These are phyloP conservation scores for Ahaetulla prasina DNA, from an alignment of 2,113 vertebrate genomes.

Conservation along the genomic window DNA sequence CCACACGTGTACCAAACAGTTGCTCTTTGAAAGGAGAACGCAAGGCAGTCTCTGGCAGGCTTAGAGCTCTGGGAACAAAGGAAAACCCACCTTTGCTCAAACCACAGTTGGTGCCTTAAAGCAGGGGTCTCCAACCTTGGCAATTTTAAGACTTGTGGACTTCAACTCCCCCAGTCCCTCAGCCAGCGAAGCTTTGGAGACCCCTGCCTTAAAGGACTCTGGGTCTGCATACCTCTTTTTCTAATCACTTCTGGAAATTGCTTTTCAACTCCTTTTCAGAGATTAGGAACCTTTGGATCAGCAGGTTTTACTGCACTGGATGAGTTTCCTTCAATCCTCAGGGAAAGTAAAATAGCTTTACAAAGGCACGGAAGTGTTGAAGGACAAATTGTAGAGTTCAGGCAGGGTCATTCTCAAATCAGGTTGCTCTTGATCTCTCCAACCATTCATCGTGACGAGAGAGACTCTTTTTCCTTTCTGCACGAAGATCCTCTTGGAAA, in stretches of 20 bases:
- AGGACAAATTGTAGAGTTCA: neutral
- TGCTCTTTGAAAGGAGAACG: too few species aligned
- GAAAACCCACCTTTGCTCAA: too few species aligned
- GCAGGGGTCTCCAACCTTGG: too few species aligned
- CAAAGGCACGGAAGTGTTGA: neutral
- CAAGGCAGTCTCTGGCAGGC: too few species aligned
- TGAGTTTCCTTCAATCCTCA: neutral
- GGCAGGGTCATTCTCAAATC: neutral
- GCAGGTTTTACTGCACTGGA: neutral
- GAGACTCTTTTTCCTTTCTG: neutral
- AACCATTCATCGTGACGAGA: neutral
- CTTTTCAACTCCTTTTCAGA: neutral
- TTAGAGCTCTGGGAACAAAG: too few species aligned
- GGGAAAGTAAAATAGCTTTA: neutral
- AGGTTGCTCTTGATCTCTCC: neutral
- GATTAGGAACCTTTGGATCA: neutral
- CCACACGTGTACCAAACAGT: too few species aligned
- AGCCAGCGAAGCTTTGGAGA: too few species aligned
- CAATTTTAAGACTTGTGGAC: too few species aligned
- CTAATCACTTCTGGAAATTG: neutral
- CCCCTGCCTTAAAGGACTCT: neutral
- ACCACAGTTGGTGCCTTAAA: neutral
- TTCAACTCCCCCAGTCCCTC: too few species aligned
- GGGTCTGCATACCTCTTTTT: neutral
- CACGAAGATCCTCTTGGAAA: neutral